Evolutionary conservation across 1,140 invertebrate genomes (phyloP), one percentile per base, ranked within the genome.

Genomic region (Aphaenogaster floridana): DNA sequence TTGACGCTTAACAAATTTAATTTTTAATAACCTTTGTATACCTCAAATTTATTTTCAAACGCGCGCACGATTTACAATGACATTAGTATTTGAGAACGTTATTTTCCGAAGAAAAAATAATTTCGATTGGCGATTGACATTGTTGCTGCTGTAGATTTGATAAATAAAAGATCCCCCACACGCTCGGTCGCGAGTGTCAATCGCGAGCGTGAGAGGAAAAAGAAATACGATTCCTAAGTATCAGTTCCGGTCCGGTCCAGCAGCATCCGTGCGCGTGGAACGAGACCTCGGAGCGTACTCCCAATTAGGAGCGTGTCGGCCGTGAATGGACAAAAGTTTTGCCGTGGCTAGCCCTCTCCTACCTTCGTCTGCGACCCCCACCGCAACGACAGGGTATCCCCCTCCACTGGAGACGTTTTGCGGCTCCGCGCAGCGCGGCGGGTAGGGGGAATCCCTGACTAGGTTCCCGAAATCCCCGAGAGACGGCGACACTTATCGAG

Each of bases 251-350:
- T 76, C 63, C 54, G 78, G 54, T 64, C 74, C 74, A 45, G 88
- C 89, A 88, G 87, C 78, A 74, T 50, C 78, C 87, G 89, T 90
- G 89, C 91, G 89, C 91, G 89, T 91, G 89, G 91, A 92, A 90
- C 91, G 89, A 90, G 91, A 90, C 88, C 91, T 88, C 91, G 90
- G 79, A 92, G 90, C 89, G 84, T 90, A 91, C 91, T 92, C 91
- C 90, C 91, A 92, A 92, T 92, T 92, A 92, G 90, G 86, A 92
- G 81, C 90, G 90, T 89, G 91, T 88, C 90, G 89, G 89, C 91
- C 92, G 92, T 91, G 92, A 93, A 92, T 89, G 93, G 94, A 94
- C 94, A 94, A 94, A 93, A 94, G 92, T 94, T 94, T 94, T 93
- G 87, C 94, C 86, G 92, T 86, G 66, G 80, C 78, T 81, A 39